Base-by-base conservation (phyloP, 2,113 vertebrate species). In the Phaethon lepturus region DNA sequence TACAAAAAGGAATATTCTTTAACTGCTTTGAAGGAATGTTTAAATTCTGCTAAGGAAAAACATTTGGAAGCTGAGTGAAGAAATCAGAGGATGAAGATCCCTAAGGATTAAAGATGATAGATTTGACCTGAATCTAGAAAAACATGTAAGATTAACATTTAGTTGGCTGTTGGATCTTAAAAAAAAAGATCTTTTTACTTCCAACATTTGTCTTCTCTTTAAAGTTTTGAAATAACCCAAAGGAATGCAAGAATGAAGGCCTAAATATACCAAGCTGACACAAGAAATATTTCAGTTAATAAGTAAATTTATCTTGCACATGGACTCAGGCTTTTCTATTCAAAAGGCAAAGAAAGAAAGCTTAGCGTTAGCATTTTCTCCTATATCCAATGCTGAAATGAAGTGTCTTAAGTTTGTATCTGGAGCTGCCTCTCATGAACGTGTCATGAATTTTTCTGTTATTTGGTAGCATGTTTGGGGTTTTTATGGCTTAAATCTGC, bases 221-320 rank as follows among this genome's bases (percentile, higher is more conserved):
- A 88, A 93, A 96, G 71, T 95, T 95, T 93, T 79, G 49, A 91
- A 92, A 93, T 94, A 94, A 93, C 87, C 88, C 67, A 73, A 94
- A 97, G 55, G 84, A 89, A 95, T 78, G 53, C n/a, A 82, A 40
- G 67, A 96, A 90, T 42, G 44, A 72, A 84, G 81, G 26, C 26
- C 40, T 82, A 72, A 75, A 52, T 96, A 60, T 75, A 82, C 33
- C 64, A 87, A 67, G 20, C 15, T 75, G 87, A 84, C 58, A 78
- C 25, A 85, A 79, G 69, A 75, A 93, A 90, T 91, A 91, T 91
- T 95, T 89, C 33, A 52, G 15, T 85, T 95, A 91, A 81, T 82
- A 72, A 89, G 53, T 64, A 77, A 66, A 78, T 93, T 84, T 68
- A 47, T 68, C 94, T 93, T 87, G 68, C 47, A 8, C 13, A 11